Percentiles rank a stretch among this genome's conserved stretches.
Conservation (phyloP, 2,888 invertebrate genomes). For the Hyposoter didymator region DNA sequence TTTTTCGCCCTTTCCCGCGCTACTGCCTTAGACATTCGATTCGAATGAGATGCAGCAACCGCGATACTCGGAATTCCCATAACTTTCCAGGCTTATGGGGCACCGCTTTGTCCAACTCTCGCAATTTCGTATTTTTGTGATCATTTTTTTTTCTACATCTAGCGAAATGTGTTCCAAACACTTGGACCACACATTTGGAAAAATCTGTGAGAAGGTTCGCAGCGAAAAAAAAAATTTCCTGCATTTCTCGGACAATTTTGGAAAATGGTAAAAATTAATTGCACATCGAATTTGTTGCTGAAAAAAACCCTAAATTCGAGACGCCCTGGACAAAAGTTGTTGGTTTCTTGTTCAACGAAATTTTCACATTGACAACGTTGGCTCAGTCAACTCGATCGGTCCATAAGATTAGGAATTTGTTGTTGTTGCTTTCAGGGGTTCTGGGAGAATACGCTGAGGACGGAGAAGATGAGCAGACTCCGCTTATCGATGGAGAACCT, state of each 20-base stretch:
- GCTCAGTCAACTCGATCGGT: background rate
- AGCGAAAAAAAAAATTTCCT: background rate
- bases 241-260: too few relatives aligned
- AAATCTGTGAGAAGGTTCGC: background rate
- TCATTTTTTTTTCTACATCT: background rate
- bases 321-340: background rate
- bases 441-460: conserved; percentile 67
- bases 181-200: too few relatives aligned
- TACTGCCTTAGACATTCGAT: background rate
- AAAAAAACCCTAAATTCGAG: background rate
- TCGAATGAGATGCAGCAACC: background rate
- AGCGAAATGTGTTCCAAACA: background rate
- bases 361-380: background rate
- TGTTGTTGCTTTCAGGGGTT: conserved; percentile 64
- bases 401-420: background rate
- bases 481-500: conserved; percentile 56
- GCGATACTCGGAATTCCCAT: background rate
- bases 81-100: background rate
- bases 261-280: too few relatives aligned
- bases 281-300: background rate
- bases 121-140: background rate
- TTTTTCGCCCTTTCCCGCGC: background rate
- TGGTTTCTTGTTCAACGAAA: background rate
- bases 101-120: background rate
- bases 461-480: conserved; percentile 51